Evolutionary conservation across 1,140 invertebrate genomes (phyloP).

Genomic region (Aphis gossypii): DNA sequence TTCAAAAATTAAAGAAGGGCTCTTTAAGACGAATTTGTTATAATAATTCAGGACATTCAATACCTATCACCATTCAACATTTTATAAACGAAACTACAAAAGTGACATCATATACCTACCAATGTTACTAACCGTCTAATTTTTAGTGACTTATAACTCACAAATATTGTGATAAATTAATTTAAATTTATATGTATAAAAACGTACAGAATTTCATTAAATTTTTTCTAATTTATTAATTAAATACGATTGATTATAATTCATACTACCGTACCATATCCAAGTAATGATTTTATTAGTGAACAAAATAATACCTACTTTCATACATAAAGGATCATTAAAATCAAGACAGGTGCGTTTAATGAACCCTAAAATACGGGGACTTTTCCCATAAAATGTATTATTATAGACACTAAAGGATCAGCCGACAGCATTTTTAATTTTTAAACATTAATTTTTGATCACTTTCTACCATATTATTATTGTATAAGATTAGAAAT

Average conservation of each 20-base stretch:
- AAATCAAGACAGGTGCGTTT: neutral
- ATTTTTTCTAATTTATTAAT: neutral
- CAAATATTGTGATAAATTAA: neutral
- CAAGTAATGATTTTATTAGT: neutral
- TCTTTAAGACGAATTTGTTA: neutral
- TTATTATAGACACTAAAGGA: neutral
- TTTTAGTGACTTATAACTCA: neutral
- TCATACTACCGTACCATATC: neutral
- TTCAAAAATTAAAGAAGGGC: neutral
- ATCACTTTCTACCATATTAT: neutral
- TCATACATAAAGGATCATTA: neutral
- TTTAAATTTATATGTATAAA: neutral
- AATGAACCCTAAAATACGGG: neutral
- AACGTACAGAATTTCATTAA: neutral
- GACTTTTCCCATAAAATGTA: neutral
- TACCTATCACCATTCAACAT: neutral
- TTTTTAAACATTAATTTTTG: neutral
- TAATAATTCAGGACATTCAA: neutral
- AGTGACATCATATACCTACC: too few relatives aligned
- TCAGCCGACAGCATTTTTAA: too few relatives aligned
- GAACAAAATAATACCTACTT: neutral
- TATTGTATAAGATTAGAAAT: neutral
- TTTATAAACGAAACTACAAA: neutral
- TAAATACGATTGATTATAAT: neutral
- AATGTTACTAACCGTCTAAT: neutral